These are phyloP conservation scores for Alethe diademata DNA, from an alignment of 2,113 vertebrate species.

Conservation along the genomic window DNA sequence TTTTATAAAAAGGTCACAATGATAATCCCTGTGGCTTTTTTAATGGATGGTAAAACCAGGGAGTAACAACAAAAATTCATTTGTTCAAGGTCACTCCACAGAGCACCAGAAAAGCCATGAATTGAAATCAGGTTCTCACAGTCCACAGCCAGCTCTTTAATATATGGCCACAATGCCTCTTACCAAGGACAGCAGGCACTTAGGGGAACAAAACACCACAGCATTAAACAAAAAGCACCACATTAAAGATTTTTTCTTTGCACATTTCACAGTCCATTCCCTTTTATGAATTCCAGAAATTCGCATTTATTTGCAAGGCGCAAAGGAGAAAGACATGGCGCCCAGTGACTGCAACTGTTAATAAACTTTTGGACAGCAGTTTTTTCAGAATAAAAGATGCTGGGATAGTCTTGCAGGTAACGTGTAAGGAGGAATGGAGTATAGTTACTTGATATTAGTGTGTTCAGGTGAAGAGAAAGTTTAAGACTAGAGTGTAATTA, in stretches of 20 bases:
- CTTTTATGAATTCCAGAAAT: neutral
- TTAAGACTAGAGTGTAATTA: neutral
- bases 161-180: neutral
- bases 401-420: neutral
- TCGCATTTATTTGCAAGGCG: neutral
- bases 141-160: neutral
- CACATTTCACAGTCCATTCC: neutral
- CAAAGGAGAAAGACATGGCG: neutral
- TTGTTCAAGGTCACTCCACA: slow-evolving; percentile 26
- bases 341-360: neutral
- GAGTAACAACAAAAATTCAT: neutral
- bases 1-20: neutral
- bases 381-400: neutral
- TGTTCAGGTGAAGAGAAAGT: neutral
- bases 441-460: neutral
- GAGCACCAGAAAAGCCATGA: neutral
- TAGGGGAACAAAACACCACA: neutral
- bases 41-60: neutral
- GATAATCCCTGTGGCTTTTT: neutral
- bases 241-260: neutral
- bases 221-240: neutral
- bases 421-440: rapidly evolving
- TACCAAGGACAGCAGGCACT: neutral
- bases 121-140: neutral
- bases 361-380: neutral